A percentile compares a stretch with the other conserved stretches of the same genome.
phyloP scores from a whole-genome alignment of 2,888 invertebrate genomes.

The Caenorhabditis sp. region DNA sequence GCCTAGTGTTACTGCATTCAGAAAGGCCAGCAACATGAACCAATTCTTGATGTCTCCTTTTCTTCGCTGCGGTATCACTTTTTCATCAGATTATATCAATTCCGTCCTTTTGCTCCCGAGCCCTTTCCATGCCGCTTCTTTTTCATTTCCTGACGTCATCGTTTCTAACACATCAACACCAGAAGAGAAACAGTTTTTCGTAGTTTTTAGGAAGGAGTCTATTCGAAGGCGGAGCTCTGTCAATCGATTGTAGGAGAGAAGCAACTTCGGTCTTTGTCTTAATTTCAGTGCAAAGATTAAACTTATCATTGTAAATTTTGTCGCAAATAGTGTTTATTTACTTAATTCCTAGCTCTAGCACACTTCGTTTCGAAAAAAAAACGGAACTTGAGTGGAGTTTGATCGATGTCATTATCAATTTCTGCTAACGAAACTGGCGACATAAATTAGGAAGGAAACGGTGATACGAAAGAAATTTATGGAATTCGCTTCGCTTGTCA shows the following conservation, averaged over 20 bases:
- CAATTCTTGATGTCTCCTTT: conserved; percentile 20
- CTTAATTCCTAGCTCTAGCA: not conserved
- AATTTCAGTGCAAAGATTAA: conserved; percentile 8
- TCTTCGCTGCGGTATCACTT: conserved; percentile 14
- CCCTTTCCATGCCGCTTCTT: not conserved
- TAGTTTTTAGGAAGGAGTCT: conserved; percentile 9
- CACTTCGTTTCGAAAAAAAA: conserved; percentile 8
- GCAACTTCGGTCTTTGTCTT: conserved; percentile 1
- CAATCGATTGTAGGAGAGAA: too few species aligned
- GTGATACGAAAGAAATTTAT: conserved; percentile 11
- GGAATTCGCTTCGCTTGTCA: not conserved
- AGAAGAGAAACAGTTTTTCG: conserved; percentile 27
- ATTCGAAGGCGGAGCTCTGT: conserved; percentile 18
- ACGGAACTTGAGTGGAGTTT: conserved; percentile 55
- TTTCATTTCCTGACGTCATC: conserved; percentile 30
- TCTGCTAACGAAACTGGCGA: conserved; percentile 9
- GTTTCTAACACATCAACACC: conserved; percentile 40
- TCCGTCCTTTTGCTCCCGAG: conserved; percentile 37
- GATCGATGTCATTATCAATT: conserved; percentile 32
- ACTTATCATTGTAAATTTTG: conserved; percentile 1
- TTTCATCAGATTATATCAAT: conserved; percentile 48
- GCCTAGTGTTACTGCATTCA: too few species aligned
- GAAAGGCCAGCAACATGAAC: too few species aligned
- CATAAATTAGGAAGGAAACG: not conserved
- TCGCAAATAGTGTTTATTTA: conserved; percentile 22